phyloP scores from a whole-genome alignment of 2,113 vertebrate genomes.

The Lepidothrix coronata region DNA sequence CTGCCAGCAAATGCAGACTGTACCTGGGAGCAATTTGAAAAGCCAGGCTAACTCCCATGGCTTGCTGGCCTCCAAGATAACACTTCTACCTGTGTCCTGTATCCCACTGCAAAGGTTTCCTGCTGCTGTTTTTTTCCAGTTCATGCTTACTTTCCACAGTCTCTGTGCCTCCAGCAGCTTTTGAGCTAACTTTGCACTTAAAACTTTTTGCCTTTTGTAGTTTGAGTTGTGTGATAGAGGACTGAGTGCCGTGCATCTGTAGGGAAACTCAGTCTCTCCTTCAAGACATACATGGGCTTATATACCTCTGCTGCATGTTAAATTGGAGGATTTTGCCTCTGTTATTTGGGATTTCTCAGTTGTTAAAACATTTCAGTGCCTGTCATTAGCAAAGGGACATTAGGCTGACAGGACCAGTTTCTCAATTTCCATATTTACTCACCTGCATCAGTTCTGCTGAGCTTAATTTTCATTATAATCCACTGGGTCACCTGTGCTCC shows the following conservation, averaged over 20 bases:
- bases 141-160: neutral
- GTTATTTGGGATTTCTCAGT: constrained; percentile 22
- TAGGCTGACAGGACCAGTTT: neutral
- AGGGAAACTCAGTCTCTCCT: neutral
- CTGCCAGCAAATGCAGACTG: neutral
- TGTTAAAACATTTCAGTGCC: neutral
- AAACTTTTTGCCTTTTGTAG: neutral
- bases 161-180: constrained; percentile 15
- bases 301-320: neutral
- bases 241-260: neutral
- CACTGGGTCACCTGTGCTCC: neutral
- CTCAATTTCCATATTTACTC: neutral
- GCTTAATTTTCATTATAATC: constrained; percentile 25
- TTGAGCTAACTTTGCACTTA: constrained; percentile 8
- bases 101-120: neutral
- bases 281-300: neutral
- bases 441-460: constrained; percentile 1
- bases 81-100: neutral
- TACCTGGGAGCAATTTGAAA: neutral
- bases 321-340: neutral
- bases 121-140: neutral
- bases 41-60: neutral
- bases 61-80: constrained; percentile 1
- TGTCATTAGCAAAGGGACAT: neutral
- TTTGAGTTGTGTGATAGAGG: neutral